Percentiles rank a stretch among this genome's conserved stretches.
Evolutionary conservation across 2,888 invertebrate genomes (phyloP).

Genomic region (Elegia similella): DNA sequence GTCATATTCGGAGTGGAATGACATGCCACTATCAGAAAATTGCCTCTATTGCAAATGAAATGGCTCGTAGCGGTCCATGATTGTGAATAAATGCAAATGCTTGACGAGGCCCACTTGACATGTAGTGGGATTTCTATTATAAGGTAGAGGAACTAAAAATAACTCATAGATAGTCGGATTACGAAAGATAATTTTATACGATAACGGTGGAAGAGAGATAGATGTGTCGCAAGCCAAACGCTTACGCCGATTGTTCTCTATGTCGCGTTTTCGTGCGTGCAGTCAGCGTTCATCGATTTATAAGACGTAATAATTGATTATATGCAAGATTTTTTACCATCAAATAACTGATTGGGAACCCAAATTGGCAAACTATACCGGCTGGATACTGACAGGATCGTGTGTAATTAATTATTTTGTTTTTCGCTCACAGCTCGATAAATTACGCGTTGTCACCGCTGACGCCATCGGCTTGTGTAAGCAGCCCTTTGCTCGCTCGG

Average conservation of each 20-base stretch:
- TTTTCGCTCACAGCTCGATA: slow-evolving; percentile 3
- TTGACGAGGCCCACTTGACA: background rate
- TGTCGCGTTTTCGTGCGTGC: no score
- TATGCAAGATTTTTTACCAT: no score
- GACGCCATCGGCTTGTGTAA: slow-evolving; percentile 36
- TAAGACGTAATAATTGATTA: no score
- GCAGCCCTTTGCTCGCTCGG: slow-evolving; percentile 45
- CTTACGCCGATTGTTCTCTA: no score
- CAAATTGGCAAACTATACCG: no score
- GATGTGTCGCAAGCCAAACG: no score
- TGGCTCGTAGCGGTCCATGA: slow-evolving; percentile 34
- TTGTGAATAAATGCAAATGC: slow-evolving; percentile 33
- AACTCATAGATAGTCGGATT: no score
- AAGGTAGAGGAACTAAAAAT: background rate
- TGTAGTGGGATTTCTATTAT: background rate
- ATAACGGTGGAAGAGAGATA: no score
- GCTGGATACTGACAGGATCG: background rate
- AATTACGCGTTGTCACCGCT: slow-evolving; percentile 23
- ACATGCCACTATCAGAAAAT: slow-evolving; percentile 49
- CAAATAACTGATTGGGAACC: no score
- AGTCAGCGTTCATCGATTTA: no score
- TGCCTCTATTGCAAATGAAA: slow-evolving; percentile 50
- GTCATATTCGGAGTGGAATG: slow-evolving; percentile 56
- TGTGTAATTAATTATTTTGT: background rate
- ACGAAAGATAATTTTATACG: no score